These are phyloP conservation scores for Hystrix cristata DNA, from an alignment of 2,113 vertebrate species.

Conservation along the genomic window DNA sequence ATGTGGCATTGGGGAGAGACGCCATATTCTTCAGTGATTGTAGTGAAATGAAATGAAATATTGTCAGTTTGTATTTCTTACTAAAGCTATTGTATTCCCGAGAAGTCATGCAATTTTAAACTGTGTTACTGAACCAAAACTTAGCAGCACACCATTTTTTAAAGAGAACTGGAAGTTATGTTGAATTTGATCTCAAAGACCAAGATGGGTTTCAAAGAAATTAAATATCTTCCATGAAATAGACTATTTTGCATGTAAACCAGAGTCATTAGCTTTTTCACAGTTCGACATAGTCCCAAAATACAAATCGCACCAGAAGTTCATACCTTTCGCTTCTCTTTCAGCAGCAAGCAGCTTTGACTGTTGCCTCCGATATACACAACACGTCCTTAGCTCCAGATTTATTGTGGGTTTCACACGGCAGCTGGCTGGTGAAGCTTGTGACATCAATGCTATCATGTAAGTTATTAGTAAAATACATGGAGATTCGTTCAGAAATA, in stretches of 20 bases:
- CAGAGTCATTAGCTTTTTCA: neutral
- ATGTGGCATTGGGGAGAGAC: neutral
- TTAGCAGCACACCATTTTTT: neutral
- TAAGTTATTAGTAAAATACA: conserved; percentile 77
- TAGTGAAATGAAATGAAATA: neutral
- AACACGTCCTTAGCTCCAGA: neutral
- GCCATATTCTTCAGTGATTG: neutral
- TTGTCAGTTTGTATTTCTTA: neutral
- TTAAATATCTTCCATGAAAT: neutral
- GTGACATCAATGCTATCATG: conserved; percentile 88
- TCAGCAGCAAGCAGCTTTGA: conserved; percentile 87
- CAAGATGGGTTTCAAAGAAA: neutral
- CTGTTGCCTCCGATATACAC: conserved; percentile 87
- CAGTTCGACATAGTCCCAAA: neutral
- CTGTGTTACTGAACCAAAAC: neutral
- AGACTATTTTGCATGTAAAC: neutral
- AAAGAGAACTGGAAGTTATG: fast-evolving
- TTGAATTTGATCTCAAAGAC: neutral
- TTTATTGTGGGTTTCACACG: conserved; percentile 79
- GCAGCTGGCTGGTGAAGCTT: conserved; percentile 86
- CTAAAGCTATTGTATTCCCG: neutral
- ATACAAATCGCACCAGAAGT: neutral
- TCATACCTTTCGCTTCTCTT: neutral
- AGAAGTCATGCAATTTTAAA: neutral
- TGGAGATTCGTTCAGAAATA: conserved; percentile 13